Base-by-base conservation (phyloP, 2,888 invertebrate genomes). In the Coelinius sp. region DNA sequence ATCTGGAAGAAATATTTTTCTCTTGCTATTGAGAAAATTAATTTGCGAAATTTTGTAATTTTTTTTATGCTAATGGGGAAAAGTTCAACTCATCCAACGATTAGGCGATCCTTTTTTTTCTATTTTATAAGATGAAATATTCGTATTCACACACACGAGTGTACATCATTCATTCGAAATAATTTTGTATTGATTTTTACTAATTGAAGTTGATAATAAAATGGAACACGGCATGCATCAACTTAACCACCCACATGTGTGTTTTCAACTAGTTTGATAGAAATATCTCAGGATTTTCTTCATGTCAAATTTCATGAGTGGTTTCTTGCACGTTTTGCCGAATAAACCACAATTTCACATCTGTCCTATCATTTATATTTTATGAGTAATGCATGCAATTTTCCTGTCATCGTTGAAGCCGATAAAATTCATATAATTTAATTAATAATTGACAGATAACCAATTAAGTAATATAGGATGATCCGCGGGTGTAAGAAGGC, bases 381-480 rank as follows among this genome's bases (percentile, higher is more conserved):
- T 46, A 71, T 59, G 24, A 52, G 24, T 71, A 25, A 8, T 35
- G 31, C 5, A 35, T 59, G 10, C n/a, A 17, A 24, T 24, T 59
- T 41, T 31, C 22, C 6, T n/a, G 41, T 25, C 31, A 65, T 49
- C 59, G 64, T n/a, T 66, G 35, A 73, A 73, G 71, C 73, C 65
- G 70, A 63, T 69, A 68, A 69, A 68, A 73, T 73, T 74, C 38
- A 64, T 67, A 71, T 71, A 81, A 82, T 85, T 85, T 83, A 84
- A 82, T 83, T 81, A 82, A 83, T 86, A 86, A 86, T 86, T 86
- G 86, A 86, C 86, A 80, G 82, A 84, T 83, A 86, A 86, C 82
- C 82, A 84, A 86, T 84, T 82, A 83, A 83, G 81, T 82, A 81
- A 81, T 83, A 81, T 27, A 82, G 82, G 83, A 81, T 80, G 83